Conservation (phyloP, 2,113 vertebrate species). For the Syngnathoides biaculeatus region DNA sequence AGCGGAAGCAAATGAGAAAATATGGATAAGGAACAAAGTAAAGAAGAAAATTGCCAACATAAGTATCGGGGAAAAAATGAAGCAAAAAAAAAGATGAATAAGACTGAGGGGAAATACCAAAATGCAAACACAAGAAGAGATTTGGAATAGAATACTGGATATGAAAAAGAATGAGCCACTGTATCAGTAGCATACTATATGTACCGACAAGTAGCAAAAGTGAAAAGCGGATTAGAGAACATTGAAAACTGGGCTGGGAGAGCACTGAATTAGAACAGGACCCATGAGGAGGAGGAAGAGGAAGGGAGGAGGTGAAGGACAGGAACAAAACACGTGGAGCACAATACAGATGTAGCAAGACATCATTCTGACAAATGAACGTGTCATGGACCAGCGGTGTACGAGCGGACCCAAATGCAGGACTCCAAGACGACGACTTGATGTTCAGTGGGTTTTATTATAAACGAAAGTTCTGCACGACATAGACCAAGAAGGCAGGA, state of each 20-base stretch:
- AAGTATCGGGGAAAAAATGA: not conserved
- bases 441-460: no score
- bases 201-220: slow-evolving; percentile 47
- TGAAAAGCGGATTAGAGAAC: slow-evolving; percentile 66
- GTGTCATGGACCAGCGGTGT: no score
- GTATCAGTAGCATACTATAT: slow-evolving; percentile 22
- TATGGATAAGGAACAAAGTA: not conserved
- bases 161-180: not conserved
- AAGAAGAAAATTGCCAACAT: not conserved
- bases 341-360: slow-evolving; percentile 58
- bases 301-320: slow-evolving; percentile 8
- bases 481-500: no score
- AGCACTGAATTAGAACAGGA: slow-evolving; percentile 77
- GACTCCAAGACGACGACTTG: no score
- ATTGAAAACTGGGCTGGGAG: slow-evolving; percentile 73
- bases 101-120: not conserved
- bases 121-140: slow-evolving; percentile 18
- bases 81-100: not conserved
- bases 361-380: slow-evolving; percentile 44
- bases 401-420: no score
- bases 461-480: no score
- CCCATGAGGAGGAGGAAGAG: slow-evolving; percentile 66
- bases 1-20: slow-evolving; percentile 5
- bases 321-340: slow-evolving; percentile 47
- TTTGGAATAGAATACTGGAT: slow-evolving; percentile 1